Evolutionary conservation across 2,888 invertebrate genomes (phyloP), one percentile per base, ranked within the genome.

Genomic region (Phalera bucephala): DNA sequence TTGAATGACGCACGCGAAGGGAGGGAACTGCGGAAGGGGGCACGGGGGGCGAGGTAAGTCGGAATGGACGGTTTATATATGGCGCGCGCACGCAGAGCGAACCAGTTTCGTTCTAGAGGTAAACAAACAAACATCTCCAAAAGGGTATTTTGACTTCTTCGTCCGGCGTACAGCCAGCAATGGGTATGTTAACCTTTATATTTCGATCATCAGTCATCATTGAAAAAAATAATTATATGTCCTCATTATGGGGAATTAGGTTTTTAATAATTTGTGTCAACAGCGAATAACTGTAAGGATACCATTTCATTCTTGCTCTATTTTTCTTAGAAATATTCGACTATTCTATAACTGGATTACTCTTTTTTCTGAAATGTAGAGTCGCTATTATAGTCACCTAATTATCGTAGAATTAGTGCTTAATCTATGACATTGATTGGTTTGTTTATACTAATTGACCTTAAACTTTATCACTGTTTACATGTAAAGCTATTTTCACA

Each of bases 91-190:
- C 75, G 62, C 74, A 59, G 42, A 45, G 20, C 32, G 45, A 72
- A 75, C 75, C 86, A 89, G 88, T 88, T 84, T 71, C 55, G 51
- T 67, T 83, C 67, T 48, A 67, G 73, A 78, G 67, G 79, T 79
- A 83, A 81, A 80, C 79, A 81, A 74, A 79, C 48, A 61, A 63
- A 62, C 59, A 69, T 46, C 64, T 70, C 62, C 64, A 52, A 39
- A 69, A 69, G 68, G 67, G 57, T 65, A 44, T 66, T 64, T 45
- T 35, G 35, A 47, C 40, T 51, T 50, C 42, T 42, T 43, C 49
- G 32, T 38, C 52, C 74, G 78, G 76, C 78, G 63, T 45, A 54
- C 56, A 63, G 77, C 79, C 73, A 70, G 53, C 43, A 48, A 85
- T 85, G 84, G 83, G 85, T 86, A 83, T 54, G 85, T 85, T 58